phyloP scores from a whole-genome alignment of 2,797 vertebrate genomes.

The Selene dorsalis region DNA sequence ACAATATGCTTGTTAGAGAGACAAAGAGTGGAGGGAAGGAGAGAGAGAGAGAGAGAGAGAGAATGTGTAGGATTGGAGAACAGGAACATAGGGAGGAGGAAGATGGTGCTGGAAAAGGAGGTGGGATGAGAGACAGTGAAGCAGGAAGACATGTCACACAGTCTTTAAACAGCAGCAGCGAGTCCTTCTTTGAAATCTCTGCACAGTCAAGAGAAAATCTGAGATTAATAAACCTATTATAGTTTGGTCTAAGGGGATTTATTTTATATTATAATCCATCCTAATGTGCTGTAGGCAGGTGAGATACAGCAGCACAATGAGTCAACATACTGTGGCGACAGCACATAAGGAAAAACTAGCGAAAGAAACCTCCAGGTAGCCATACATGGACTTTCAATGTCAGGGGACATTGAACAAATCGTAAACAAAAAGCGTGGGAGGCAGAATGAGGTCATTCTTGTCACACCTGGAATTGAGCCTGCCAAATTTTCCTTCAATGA shows the following conservation, averaged over 20 bases:
- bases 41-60: conserved; percentile 11
- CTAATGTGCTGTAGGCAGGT: conserved; percentile 43
- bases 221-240: conserved; percentile 51
- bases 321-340: neutral
- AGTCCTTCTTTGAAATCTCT: conserved; percentile 28
- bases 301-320: conserved; percentile 1
- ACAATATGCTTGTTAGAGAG: conserved; percentile 74
- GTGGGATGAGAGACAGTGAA: conserved; percentile 10
- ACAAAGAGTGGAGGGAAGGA: conserved; percentile 45
- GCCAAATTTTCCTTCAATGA: conserved; percentile 56
- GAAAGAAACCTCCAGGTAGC: neutral
- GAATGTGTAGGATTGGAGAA: conserved; percentile 39
- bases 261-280: conserved; percentile 53
- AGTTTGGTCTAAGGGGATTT: conserved; percentile 26
- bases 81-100: conserved; percentile 35
- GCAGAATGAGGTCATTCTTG: conserved; percentile 50
- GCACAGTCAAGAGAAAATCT: conserved; percentile 29
- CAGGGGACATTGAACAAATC: conserved; percentile 20
- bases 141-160: conserved; percentile 6
- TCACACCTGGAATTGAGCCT: conserved; percentile 59
- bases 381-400: conserved; percentile 26
- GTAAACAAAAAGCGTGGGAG: conserved; percentile 8
- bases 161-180: conserved; percentile 18
- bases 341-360: conserved; percentile 13
- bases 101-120: conserved; percentile 16